These are phyloP conservation scores for Dyspetes luteomarginatus DNA, from an alignment of 2,888 invertebrate genomes.

Conservation along the genomic window DNA sequence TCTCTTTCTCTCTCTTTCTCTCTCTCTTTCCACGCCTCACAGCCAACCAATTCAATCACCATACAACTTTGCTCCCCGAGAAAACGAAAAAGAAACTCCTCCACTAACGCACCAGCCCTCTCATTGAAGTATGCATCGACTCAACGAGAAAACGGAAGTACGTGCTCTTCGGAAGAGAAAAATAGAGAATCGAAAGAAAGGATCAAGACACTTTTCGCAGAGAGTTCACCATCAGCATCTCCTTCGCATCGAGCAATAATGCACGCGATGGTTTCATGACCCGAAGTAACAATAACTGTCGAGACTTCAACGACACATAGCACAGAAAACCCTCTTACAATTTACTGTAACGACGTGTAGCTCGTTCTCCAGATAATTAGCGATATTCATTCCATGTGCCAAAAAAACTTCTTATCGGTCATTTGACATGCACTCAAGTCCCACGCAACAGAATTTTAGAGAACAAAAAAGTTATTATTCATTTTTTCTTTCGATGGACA, in stretches of 20 bases:
- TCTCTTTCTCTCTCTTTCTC: conserved; percentile 25
- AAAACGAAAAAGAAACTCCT: conserved; percentile 40
- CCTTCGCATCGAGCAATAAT: conserved; percentile 26
- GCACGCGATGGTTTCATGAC: conserved; percentile 22
- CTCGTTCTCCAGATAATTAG: conserved; percentile 3
- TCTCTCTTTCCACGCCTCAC: conserved; percentile 1
- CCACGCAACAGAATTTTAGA: no score
- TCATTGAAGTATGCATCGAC: conserved; percentile 51
- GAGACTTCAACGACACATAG: conserved; percentile 18
- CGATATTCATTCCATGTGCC: no score
- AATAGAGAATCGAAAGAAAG: not conserved
- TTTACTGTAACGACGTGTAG: conserved; percentile 14
- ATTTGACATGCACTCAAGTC: no score
- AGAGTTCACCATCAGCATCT: conserved; percentile 1
- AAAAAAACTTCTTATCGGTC: no score
- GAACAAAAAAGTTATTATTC: conserved; percentile 2
- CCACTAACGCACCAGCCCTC: conserved; percentile 28
- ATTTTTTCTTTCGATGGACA: no score
- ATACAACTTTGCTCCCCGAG: conserved; percentile 45
- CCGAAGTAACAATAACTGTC: conserved; percentile 37
- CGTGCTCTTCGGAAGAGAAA: conserved; percentile 35
- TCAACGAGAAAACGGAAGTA: conserved; percentile 58
- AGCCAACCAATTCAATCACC: conserved; percentile 57
- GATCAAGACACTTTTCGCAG: not conserved
- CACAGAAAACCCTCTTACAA: not conserved